Base-by-base conservation (phyloP, 1,140 invertebrate species). In the Gyrodactylus salaris region DNA sequence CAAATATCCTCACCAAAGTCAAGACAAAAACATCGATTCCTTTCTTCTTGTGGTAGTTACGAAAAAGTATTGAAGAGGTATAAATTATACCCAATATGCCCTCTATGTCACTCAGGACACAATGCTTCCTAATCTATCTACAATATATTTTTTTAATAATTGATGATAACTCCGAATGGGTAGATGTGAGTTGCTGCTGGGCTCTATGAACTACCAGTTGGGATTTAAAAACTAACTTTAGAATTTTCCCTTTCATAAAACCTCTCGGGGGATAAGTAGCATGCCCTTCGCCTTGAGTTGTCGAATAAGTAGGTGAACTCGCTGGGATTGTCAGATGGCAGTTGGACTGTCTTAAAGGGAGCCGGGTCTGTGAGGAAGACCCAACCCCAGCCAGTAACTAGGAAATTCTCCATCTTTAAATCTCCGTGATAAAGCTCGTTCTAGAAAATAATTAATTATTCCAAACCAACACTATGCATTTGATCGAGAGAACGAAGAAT, bases 291-390 rank as follows among this genome's bases (percentile, higher is more conserved):
- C 23, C 34, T 26, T 1, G 72, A 73, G 26, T 25, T 73, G 21
- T 73, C 26, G 26, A 73, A 73, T 22, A 73, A 24, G 24, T 25
- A 73, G 20, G n/a, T 25, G 26, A 54, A 73, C 23, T 73, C 72
- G 24, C 27, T 73, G 24, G 72, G 34, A 26, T 73, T 73, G 26
- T 34, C 26, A 1, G n/a, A 22, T 21, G 72, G 34, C 25, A 73
- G 25, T 24, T 34, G 26, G 1, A 73, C 26, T 1, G 72, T 22
- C 21, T 73, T 73, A 24, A n/a, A 73, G 21, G 27, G 26, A 68
- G 72, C 72, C n/a, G 26, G n/a, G 54, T 73, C 72, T n/a, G 72
- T 26, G 2, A 73, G n/a, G 26, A 73, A 73, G 2, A 73, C 72
- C 26, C 26, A 73, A 68, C 34, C 34, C 72, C 72, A 73, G 25